Evolutionary conservation across 1,140 invertebrate species (phyloP).

Genomic region (Homalodisca vitripennis): DNA sequence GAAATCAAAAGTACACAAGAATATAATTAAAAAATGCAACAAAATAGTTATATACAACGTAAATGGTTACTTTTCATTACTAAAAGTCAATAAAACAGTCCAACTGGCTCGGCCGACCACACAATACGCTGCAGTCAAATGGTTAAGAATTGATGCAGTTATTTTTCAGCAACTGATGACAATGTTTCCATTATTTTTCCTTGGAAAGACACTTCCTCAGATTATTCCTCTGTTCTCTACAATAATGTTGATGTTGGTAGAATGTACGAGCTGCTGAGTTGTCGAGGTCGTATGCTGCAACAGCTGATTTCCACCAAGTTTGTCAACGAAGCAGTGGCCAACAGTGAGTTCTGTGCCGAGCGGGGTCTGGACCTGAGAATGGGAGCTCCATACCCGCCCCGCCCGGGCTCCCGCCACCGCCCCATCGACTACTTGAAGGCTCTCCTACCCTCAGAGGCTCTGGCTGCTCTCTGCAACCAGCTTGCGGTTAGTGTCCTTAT

Average conservation of each 20-base stretch:
- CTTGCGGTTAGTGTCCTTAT: conserved; percentile 61
- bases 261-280: conserved; percentile 66
- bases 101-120: no score
- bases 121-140: no score
- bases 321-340: conserved; percentile 55
- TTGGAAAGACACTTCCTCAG: no score
- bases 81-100: no score
- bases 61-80: no score
- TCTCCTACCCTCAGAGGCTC: conserved; percentile 53
- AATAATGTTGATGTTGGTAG: conserved; percentile 54
- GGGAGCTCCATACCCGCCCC: conserved; percentile 35
- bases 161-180: no score
- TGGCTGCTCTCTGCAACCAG: conserved; percentile 74
- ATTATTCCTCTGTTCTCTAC: no score
- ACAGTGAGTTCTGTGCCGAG: conserved; percentile 54
- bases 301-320: conserved; percentile 55
- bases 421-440: conserved; percentile 33
- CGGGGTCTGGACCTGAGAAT: conserved; percentile 52
- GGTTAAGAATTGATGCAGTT: no score
- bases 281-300: conserved; percentile 55
- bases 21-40: no score
- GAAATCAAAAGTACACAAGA: no score
- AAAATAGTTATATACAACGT: no score
- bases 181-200: no score
- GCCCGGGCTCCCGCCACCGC: conserved; percentile 21